Evolutionary conservation across 2,797 vertebrate species (phyloP), one percentile per base, ranked within the genome.

Genomic region (Picus viridis): DNA sequence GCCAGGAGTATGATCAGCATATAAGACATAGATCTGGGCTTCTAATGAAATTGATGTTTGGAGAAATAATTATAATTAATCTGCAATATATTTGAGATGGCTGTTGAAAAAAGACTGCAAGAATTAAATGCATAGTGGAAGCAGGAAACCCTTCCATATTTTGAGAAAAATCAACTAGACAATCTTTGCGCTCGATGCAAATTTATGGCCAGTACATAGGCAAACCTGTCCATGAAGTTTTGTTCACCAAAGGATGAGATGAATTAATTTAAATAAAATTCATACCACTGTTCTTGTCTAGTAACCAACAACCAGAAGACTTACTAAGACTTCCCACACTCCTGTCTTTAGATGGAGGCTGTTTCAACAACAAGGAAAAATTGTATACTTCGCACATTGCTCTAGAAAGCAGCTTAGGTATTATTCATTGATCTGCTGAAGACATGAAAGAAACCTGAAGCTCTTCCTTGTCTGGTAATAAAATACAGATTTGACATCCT

Each of bases 351-450:
- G 45, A 10, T 19, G 6, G n/a, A 83, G 6, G 17, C 5, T 61
- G 61, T 74, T 69, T 64, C 39, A 70, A 27, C 4, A 32, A 51
- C 12, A 51, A 20, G n/a, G 24, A 32, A 74, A 70, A 75, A 10
- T 8, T 61, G 5, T n/a, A 20, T 17, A 36, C 3, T 70, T 62
- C 27, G 45, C 7, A 1, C 3, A 4, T 20, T 83, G 7, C 32
- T 56, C 87, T 62, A 62, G 43, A 67, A 64, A 41, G 58, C 34
- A 67, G 16, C 8, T 54, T 54, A 49, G 13, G 11, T 91, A 63
- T 92, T 94, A 93, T 89, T 88, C 86, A 75, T 75, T 94, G 30
- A 22, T 61, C 26, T 71, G 79, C 67, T 87, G 58, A 82, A 86
- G 74, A 36, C 53, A 83, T 80, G 43, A 71, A 94, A 32, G 41